A percentile compares a stretch with the other conserved stretches of the same genome.
phyloP scores from a whole-genome alignment of 2,797 vertebrate genomes.

The Arrhamphus sclerolepis region DNA sequence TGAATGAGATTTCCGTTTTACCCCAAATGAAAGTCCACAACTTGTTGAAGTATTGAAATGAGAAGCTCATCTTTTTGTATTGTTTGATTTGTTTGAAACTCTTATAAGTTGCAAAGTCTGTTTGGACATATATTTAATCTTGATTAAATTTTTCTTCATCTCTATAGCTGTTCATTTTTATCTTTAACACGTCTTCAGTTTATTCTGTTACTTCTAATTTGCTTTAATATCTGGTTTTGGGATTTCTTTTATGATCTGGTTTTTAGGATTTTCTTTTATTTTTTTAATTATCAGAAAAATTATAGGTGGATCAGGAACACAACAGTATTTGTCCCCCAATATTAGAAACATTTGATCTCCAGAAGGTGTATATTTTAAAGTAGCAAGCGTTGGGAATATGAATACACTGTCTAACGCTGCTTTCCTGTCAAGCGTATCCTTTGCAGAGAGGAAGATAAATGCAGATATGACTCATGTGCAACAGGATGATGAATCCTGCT shows the following conservation, averaged over 20 bases:
- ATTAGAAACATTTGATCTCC: not conserved
- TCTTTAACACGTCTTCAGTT: not conserved
- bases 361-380: not conserved
- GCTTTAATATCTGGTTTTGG: too few relatives aligned
- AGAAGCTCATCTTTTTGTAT: constrained; percentile 69
- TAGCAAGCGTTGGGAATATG: not conserved
- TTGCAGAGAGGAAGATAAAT: constrained; percentile 28
- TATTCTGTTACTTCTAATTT: too few relatives aligned
- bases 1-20: constrained; percentile 65
- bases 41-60: constrained; percentile 54
- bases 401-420: constrained; percentile 24
- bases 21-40: constrained; percentile 64
- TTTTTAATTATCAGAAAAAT: too few relatives aligned
- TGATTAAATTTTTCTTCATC: constrained; percentile 85
- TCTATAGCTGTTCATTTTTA: constrained; percentile 42
- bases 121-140: constrained; percentile 83
- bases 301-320: too few relatives aligned
- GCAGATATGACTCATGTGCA: constrained; percentile 36
- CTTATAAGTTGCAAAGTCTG: constrained; percentile 70
- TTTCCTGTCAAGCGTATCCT: constrained; percentile 46
- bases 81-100: constrained; percentile 72
- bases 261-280: too few relatives aligned
- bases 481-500: constrained; percentile 10
- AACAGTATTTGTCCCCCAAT: not conserved
- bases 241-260: too few relatives aligned